phyloP scores from a whole-genome alignment of 2,113 vertebrate species.

The Aspiorhynchus laticeps region DNA sequence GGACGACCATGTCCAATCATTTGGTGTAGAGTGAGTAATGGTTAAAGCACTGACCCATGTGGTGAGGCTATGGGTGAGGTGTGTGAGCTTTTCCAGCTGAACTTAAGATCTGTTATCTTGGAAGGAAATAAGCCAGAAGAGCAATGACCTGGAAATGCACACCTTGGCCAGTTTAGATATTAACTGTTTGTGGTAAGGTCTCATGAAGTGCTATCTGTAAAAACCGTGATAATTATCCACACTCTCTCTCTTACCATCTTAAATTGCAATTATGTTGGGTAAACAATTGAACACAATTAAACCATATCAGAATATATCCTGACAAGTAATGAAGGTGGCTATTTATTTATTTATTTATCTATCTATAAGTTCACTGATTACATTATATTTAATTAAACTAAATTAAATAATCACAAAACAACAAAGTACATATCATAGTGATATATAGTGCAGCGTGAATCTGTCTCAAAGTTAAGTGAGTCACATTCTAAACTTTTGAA shows the following conservation, averaged over 20 bases:
- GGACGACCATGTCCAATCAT: neutral
- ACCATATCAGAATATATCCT: too few relatives aligned
- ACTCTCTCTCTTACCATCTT: neutral
- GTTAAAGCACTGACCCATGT: neutral
- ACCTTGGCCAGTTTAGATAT: neutral
- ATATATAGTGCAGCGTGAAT: neutral
- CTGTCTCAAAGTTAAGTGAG: neutral
- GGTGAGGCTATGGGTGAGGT: neutral
- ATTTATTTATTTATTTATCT: neutral
- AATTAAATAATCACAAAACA: neutral
- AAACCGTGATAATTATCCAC: neutral
- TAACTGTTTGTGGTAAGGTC: neutral
- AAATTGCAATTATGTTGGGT: too few relatives aligned
- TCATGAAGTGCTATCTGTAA: neutral
- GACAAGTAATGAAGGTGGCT: neutral
- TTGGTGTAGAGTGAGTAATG: constrained; percentile 1
- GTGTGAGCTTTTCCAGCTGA: neutral
- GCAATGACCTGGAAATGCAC: neutral
- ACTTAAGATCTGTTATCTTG: neutral
- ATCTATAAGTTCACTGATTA: neutral
- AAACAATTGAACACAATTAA: too few relatives aligned
- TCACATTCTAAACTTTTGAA: neutral
- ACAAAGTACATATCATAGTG: neutral
- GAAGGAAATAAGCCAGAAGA: neutral
- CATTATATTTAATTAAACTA: neutral